Base-by-base conservation (phyloP, 2,797 vertebrate species). In the Adelosebastes latens region DNA sequence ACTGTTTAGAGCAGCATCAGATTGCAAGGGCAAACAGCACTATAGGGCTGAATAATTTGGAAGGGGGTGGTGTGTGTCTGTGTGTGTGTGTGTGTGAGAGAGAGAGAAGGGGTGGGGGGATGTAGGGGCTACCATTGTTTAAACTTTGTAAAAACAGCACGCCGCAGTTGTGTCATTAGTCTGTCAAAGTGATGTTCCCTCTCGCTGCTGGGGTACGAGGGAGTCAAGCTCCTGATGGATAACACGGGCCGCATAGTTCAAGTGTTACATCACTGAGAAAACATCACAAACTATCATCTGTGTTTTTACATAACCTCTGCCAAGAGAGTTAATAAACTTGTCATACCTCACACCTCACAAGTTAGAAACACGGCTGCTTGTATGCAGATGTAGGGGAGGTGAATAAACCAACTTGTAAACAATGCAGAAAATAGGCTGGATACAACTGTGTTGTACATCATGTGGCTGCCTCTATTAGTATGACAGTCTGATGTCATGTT, bases 1-100 rank as follows among this genome's bases (percentile, higher is more conserved):
- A 95, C 90, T 91, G 88, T 92, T 89, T 93, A 64, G 84, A 89
- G 80, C 69, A 85, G 80, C 81, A 88, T 92, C 88, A 90, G 87
- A 93, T 89, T 84, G 85, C 82, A 65, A 80, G 77, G 72, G 83
- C 87, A 91, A 92, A 92, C 80, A 87, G 75, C 76, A 91, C 77
- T 77, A 79, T 62, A 73, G 46, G 84, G 78, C 61, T 89, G 83
- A 84, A 91, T 91, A 58, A 87, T 91, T 86, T 85, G 83, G 73
- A 64, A 66, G 73, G 66, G 83, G 80, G 58, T 49, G 8, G 66
- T 70, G 36, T 7, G 68, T 22, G 7, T 27, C 1, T 42, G 5
- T 42, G 2, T 2, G 36, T 39, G 36, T 6, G 12, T 39, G 36
- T 39, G 36, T 5, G 39, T 3, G 39, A 42, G 64, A 14, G 55